Conservation (phyloP, 2,797 vertebrate species). For the Myiotriccus ornatus region DNA sequence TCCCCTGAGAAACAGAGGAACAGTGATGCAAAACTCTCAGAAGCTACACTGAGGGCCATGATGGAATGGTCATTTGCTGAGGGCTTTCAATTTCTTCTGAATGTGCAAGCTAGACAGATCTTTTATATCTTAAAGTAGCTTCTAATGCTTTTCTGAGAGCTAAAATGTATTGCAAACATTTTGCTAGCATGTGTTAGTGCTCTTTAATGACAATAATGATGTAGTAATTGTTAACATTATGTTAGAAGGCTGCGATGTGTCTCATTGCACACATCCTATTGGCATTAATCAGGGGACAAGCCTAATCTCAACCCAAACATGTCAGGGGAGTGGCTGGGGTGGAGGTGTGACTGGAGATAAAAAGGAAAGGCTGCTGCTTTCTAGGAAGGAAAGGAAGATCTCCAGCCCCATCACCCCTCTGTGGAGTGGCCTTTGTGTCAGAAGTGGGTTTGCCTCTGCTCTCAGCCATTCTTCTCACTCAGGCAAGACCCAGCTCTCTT, state of each 20-base stretch:
- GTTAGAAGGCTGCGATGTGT: background rate
- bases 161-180: background rate
- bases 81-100: background rate
- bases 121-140: constrained; percentile 22
- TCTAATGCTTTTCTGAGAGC: constrained; percentile 7
- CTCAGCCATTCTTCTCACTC: background rate
- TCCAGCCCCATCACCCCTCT: background rate
- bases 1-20: background rate
- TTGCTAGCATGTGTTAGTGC: background rate
- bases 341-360: constrained; percentile 11
- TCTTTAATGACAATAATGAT: constrained; percentile 33
- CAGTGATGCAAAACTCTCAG: background rate
- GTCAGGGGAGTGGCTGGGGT: constrained; percentile 22
- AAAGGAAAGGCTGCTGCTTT: constrained; percentile 49
- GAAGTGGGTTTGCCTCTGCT: background rate
- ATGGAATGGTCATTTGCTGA: background rate
- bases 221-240: constrained; percentile 27
- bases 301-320: constrained; percentile 47
- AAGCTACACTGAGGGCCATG: background rate
- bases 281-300: constrained; percentile 41
- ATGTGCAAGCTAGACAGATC: background rate
- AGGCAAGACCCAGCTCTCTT: background rate
- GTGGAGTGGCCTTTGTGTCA: background rate
- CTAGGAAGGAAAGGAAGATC: constrained; percentile 41
- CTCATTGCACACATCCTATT: constrained; percentile 48